Evolutionary conservation across 2,888 invertebrate genomes (phyloP).

Genomic region (Scelioninae gen. 2): DNA sequence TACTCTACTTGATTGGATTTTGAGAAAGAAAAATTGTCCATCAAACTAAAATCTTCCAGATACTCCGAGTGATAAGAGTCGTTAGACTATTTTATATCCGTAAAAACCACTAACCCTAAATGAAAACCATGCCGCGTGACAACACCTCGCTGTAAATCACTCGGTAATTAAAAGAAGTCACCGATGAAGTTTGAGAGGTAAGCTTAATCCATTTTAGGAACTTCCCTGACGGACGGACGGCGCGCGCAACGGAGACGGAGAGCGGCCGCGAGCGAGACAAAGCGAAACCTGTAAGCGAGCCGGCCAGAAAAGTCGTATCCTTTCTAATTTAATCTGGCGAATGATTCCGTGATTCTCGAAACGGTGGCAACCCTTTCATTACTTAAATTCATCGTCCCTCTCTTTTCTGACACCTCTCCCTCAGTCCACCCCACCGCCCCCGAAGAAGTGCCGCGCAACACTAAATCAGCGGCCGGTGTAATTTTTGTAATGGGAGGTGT

Average conservation of each 20-base stretch:
- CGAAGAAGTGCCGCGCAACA: constrained; percentile 71
- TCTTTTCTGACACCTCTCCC: constrained; percentile 58
- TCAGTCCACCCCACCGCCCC: constrained; percentile 60
- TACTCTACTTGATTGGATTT: constrained; percentile 54
- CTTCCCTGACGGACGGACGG: constrained; percentile 48
- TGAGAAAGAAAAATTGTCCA: constrained; percentile 53
- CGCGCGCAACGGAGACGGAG: constrained; percentile 29
- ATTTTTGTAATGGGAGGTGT: constrained; percentile 76
- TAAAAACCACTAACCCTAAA: constrained; percentile 50
- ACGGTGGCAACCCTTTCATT: constrained; percentile 74
- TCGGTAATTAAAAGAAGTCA: constrained; percentile 69
- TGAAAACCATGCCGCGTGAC: constrained; percentile 39
- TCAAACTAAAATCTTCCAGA: constrained; percentile 55
- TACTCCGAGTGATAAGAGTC: constrained; percentile 40
- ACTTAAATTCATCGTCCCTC: constrained; percentile 71
- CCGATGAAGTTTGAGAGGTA: constrained; percentile 62
- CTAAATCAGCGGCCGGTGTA: constrained; percentile 75
- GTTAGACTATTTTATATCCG: constrained; percentile 48
- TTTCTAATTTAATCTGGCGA: constrained; percentile 76
- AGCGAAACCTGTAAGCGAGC: constrained; percentile 40
- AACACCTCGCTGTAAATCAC: constrained; percentile 67
- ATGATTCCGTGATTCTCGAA: constrained; percentile 75
- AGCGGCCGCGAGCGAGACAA: constrained; percentile 46
- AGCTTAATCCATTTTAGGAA: constrained; percentile 70
- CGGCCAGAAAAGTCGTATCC: constrained; percentile 70